These are phyloP conservation scores for Urosaurus nigricauda DNA, from an alignment of 2,797 vertebrate species.

Conservation along the genomic window DNA sequence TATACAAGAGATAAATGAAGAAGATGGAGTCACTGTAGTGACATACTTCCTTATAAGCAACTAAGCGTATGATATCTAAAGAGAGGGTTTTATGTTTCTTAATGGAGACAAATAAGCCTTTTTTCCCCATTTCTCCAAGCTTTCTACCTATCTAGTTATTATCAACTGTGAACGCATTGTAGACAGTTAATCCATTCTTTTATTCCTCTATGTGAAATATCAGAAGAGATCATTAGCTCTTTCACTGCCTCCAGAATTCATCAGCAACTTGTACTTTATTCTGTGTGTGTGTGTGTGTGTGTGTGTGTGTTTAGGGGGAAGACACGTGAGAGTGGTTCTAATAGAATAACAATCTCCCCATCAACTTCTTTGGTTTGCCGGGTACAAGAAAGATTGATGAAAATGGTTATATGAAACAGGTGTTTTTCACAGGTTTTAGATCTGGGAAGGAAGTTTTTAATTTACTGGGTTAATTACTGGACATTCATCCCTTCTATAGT, in stretches of 20 bases:
- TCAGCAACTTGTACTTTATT: constrained; percentile 15
- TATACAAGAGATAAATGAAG: background rate
- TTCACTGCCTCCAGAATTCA: constrained; percentile 1
- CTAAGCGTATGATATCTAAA: constrained; percentile 4
- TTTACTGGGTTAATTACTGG: too few relatives aligned
- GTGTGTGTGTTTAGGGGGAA: background rate
- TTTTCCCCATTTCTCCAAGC: background rate
- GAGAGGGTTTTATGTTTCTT: constrained; percentile 14
- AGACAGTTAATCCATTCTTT: constrained; percentile 25
- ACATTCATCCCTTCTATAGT: too few relatives aligned
- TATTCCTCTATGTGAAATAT: constrained; percentile 1
- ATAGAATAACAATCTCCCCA: background rate
- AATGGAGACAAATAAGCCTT: constrained; percentile 32
- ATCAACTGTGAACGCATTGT: background rate
- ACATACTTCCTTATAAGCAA: background rate
- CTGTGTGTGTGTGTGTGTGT: background rate
- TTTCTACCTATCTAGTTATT: constrained; percentile 30
- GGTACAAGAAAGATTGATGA: background rate
- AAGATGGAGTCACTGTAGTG: background rate
- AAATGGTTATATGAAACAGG: background rate
- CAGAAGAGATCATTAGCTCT: constrained; percentile 19
- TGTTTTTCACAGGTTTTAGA: background rate
- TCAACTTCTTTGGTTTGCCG: background rate
- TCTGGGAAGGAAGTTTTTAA: too few relatives aligned
- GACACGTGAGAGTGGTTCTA: background rate